Conservation (phyloP, 2,113 vertebrate genomes). For the Thalassarche chlororhynchos region DNA sequence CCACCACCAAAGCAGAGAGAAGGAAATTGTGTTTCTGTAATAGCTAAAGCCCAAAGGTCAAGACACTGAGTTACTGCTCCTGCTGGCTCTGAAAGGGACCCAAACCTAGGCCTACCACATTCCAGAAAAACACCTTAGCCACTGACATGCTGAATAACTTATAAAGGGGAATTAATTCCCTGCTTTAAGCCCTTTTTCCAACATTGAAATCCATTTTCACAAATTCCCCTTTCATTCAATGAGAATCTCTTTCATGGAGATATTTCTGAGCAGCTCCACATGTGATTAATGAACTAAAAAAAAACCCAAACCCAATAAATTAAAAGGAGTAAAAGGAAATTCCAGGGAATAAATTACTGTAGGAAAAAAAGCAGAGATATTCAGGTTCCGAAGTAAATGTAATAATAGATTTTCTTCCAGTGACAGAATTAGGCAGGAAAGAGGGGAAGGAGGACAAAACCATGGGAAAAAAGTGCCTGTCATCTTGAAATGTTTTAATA, state of each 20-base stretch:
- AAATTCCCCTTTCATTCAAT: not conserved
- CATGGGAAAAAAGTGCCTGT: not conserved
- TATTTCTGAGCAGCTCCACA: not conserved
- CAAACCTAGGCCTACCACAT: not conserved
- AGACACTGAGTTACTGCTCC: not conserved
- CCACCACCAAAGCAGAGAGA: not conserved
- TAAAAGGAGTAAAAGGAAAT: not conserved
- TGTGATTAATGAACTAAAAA: not conserved
- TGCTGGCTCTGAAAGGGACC: not conserved
- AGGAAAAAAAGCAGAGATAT: not conserved
- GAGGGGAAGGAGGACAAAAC: not conserved
- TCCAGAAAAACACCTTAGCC: not conserved
- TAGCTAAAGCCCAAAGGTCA: not conserved
- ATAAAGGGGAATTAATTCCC: not conserved
- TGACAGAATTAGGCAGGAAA: not conserved
- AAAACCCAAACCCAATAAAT: not conserved
- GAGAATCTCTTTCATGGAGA: not conserved
- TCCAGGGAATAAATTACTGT: not conserved
- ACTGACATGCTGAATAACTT: not conserved
- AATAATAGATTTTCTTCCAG: not conserved
- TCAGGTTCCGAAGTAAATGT: not conserved
- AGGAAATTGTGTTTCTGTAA: not conserved
- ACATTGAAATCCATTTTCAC: not conserved
- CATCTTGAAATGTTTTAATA: not conserved
- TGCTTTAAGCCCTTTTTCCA: not conserved